Evolutionary conservation across 2,888 invertebrate species (phyloP).

Genomic region (Sthenelais limicola): DNA sequence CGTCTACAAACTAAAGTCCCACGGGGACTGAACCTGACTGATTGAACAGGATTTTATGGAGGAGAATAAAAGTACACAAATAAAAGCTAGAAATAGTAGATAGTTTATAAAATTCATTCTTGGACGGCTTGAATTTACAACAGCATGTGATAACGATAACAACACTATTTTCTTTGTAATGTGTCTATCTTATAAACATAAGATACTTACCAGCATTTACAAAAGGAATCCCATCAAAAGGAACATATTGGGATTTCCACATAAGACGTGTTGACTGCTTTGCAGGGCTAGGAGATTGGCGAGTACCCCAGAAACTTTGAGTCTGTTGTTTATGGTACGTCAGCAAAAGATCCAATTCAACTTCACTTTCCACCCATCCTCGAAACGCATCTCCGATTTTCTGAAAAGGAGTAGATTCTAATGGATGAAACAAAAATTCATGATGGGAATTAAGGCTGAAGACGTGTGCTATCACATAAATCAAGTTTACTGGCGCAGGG

Average conservation of each 20-base stretch:
- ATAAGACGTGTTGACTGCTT: conserved; percentile 70
- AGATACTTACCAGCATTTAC: conserved; percentile 67
- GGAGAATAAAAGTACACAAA: too few relatives aligned
- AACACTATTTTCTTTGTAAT: neutral
- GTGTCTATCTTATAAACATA: neutral
- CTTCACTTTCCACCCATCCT: conserved; percentile 71
- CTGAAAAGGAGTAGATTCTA: conserved; percentile 55
- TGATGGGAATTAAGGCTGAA: neutral
- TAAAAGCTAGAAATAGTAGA: too few relatives aligned
- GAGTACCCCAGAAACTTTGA: conserved; percentile 71
- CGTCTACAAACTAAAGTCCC: too few relatives aligned
- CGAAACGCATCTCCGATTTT: conserved; percentile 71
- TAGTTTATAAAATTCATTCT: too few relatives aligned
- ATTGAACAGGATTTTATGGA: too few relatives aligned
- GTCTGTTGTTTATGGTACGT: conserved; percentile 72
- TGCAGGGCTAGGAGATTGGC: conserved; percentile 70
- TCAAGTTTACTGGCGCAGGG: too few relatives aligned
- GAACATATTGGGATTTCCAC: conserved; percentile 73
- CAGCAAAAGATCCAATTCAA: conserved; percentile 69
- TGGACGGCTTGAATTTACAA: too few relatives aligned
- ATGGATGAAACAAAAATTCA: neutral
- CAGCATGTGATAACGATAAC: neutral
- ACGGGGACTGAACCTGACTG: too few relatives aligned
- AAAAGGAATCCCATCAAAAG: conserved; percentile 72
- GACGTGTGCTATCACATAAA: too few relatives aligned